These are phyloP conservation scores for Hydriomena furcata DNA, from an alignment of 2,888 invertebrate species.

Conservation along the genomic window DNA sequence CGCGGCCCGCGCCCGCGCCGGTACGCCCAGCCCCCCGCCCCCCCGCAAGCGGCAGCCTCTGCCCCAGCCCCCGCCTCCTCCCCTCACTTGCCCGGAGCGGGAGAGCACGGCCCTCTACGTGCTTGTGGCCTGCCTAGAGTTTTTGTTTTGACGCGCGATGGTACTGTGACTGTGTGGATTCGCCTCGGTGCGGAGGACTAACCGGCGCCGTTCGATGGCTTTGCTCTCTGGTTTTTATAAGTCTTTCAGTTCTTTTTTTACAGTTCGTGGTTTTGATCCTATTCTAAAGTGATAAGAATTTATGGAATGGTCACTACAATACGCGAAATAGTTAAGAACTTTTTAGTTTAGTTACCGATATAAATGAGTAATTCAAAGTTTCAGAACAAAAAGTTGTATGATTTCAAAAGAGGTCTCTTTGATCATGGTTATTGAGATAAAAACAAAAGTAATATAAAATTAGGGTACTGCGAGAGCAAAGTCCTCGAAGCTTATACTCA, in stretches of 20 bases:
- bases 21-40: slow-evolving; percentile 57
- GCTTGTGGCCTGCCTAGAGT: slow-evolving; percentile 83
- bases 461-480: slow-evolving; percentile 36
- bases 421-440: too few species aligned
- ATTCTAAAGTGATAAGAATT: too few species aligned
- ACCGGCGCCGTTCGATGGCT: slow-evolving; percentile 53
- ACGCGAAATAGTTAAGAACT: too few species aligned
- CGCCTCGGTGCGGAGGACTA: slow-evolving; percentile 74
- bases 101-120: slow-evolving; percentile 79
- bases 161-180: slow-evolving; percentile 75
- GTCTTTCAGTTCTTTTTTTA: too few species aligned
- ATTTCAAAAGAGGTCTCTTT: too few species aligned
- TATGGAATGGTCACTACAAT: too few species aligned
- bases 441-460: background rate
- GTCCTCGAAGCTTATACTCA: slow-evolving; percentile 55
- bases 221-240: slow-evolving; percentile 41
- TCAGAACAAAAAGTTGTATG: too few species aligned
- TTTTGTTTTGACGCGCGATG: slow-evolving; percentile 80
- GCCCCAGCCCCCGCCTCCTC: slow-evolving; percentile 37
- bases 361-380: too few species aligned
- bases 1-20: slow-evolving; percentile 70
- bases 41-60: slow-evolving; percentile 28
- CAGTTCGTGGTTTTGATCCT: too few species aligned
- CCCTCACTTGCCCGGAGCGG: slow-evolving; percentile 41
- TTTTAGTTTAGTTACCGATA: too few species aligned